phyloP scores from a whole-genome alignment of 2,888 invertebrate genomes.

The Drosophila mettleri region DNA sequence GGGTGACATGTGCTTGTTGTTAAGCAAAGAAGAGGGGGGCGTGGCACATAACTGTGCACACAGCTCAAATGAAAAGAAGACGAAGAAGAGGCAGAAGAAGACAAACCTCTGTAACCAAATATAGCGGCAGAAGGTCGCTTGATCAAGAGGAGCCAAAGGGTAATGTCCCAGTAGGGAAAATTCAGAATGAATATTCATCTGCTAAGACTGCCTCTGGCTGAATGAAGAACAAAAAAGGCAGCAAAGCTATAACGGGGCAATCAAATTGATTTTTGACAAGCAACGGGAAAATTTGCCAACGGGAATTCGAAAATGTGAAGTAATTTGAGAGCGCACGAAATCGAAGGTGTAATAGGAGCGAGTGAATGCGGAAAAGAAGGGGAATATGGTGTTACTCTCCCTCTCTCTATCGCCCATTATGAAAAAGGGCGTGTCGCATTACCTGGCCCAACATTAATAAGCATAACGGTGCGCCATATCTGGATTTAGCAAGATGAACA shows the following conservation, averaged over 20 bases:
- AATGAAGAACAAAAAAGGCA: slow-evolving; percentile 8
- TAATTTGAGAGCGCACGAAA: slow-evolving; percentile 62
- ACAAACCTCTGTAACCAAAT: slow-evolving; percentile 58
- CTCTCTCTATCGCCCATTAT: not conserved
- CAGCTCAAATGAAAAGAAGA: slow-evolving; percentile 21
- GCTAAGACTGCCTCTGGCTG: slow-evolving; percentile 15
- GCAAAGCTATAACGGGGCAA: slow-evolving; percentile 38
- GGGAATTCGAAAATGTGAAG: slow-evolving; percentile 39
- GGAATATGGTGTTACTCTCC: not conserved
- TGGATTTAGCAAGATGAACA: slow-evolving; percentile 42
- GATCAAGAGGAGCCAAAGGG: slow-evolving; percentile 10
- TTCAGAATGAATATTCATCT: slow-evolving; percentile 23
- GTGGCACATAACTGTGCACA: slow-evolving; percentile 57
- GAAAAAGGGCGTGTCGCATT: slow-evolving; percentile 67
- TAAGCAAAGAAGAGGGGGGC: slow-evolving; percentile 11
- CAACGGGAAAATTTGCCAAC: slow-evolving; percentile 53
- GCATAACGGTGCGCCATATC: slow-evolving; percentile 64
- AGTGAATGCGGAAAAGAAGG: not conserved
- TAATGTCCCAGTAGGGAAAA: not conserved
- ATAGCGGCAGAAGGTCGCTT: slow-evolving; percentile 39
- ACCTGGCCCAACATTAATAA: slow-evolving; percentile 71
- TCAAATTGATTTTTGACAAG: slow-evolving; percentile 67
- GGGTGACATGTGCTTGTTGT: slow-evolving; percentile 55
- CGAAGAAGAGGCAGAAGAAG: slow-evolving; percentile 17
- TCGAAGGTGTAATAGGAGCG: slow-evolving; percentile 64